Evolutionary conservation across 2,797 vertebrate species (phyloP).

Genomic region (Todus mexicanus): DNA sequence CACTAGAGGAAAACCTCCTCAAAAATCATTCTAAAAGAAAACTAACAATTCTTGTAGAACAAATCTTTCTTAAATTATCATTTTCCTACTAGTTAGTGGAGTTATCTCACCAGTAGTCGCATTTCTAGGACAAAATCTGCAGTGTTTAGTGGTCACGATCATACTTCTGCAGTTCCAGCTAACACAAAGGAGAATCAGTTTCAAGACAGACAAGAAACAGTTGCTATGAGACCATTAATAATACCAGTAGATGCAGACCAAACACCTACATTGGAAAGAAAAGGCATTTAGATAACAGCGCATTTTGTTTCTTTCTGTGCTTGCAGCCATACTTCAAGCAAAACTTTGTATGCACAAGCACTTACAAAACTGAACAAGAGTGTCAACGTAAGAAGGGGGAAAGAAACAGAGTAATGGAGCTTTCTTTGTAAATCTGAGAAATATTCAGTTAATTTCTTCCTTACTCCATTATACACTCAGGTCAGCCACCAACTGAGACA

Average conservation of each 20-base stretch:
- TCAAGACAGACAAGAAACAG: conserved; percentile 9
- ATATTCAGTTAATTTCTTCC: neutral
- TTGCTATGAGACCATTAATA: conserved; percentile 51
- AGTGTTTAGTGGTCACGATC: neutral
- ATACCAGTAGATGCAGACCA: neutral
- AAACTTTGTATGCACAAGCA: conserved; percentile 18
- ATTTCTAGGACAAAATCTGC: neutral
- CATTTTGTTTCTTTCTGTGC: neutral
- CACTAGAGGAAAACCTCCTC: neutral
- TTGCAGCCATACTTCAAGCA: conserved; percentile 7
- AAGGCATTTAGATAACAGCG: conserved; percentile 31
- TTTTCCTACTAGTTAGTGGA: neutral
- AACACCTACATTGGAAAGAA: conserved; percentile 44
- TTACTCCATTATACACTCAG: neutral
- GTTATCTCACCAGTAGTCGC: neutral
- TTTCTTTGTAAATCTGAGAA: neutral
- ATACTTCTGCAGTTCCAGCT: neutral
- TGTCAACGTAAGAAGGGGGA: neutral
- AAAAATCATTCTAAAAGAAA: conserved; percentile 17
- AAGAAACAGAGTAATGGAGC: neutral
- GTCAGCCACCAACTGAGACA: neutral
- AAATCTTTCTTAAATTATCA: neutral
- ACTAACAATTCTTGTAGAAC: neutral
- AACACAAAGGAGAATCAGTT: conserved; percentile 3
- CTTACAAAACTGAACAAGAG: neutral